Evolutionary conservation across 2,888 invertebrate genomes (phyloP), one percentile per base, ranked within the genome.

Genomic region (Monopis laevigella): DNA sequence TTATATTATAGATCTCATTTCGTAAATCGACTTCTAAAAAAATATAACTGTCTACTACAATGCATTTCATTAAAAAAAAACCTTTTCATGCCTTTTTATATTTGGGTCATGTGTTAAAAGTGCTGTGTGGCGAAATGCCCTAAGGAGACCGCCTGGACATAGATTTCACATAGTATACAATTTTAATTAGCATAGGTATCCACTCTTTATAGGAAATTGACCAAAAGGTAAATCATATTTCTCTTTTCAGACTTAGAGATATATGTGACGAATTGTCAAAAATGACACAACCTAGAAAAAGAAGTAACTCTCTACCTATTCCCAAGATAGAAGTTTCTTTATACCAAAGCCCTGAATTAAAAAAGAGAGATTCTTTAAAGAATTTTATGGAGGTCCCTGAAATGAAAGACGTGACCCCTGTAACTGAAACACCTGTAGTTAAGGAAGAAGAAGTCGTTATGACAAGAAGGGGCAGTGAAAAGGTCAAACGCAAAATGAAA

Each of bases 261-360:
- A 93, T 96, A 43, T 90, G 89, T 52, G 95, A 95, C 58, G 93
- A 95, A 55, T 85, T 86, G 29, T 86, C 88, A 2, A 86, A 88
- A 48, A 86, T 90, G 59, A 88, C 89, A 55, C 89, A 88, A 55
- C 89, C 94, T 6, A 83, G 96, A 43, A 88, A 92, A 59, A 84
- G 97, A 40, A 96, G 97, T 56, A 94, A 93, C 60, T 98, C 97
- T 0, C 71, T 97, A 41, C 97, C 98, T 0, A 93, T 94, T 60
- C 94, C 95, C 1, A 94, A 95, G 77, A 94, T 95, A 45, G 93
- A 94, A 68, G 89, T 94, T 1, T 93, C 94, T 0, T 77, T 92
- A 18, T 92, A 92, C 59, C 91, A 92, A 63, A 90, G 88, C 52
- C 88, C 88, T 0, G 90, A 89, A 44, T 77, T 82, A 14, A 87